Base-by-base conservation (phyloP, 2,888 invertebrate genomes). In the Lordiphosa fenestrarum region DNA sequence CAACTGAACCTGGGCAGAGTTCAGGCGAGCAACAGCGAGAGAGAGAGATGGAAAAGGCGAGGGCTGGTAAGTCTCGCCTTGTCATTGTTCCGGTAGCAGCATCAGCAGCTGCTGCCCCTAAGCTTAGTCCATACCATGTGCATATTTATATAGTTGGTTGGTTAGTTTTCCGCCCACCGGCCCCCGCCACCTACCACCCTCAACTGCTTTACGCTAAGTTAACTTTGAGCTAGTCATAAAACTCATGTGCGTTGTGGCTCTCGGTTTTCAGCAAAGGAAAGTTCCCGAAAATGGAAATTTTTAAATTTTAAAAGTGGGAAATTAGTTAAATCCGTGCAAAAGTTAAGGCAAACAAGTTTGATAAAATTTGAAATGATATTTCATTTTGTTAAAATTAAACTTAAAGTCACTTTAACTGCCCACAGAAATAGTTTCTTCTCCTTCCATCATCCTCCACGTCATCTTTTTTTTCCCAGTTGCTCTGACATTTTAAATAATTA, bases 401-500 rank as follows among this genome's bases (percentile, higher is more conserved):
- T 30, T 12, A 3, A 21, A 40, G 12, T 12, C 23, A 36, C 40
- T 13, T 58, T 19, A 60, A 62, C 44, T 42, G 63, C 30, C 35
- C 23, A 23, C 23, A 30, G 9, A 30, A 30, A 9, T 12, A 30
- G 7, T 36, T 23, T 47, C 61, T 57, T 52, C 57, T 65, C 69
- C 66, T 57, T 25, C 6, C 56, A 53, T 61, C 67, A 54, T 50
- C 40, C 19, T 39, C 38, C 21, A 19, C n/a, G 19, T n/a, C 39
- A 46, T 48, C 64, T 39, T 68, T 65, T 73, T 63, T 68, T 73
- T 69, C 73, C 84, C 71, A 84, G 77, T 77, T 76, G 56, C 77
- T 76, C 84, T 81, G 84, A 77, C 84, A 81, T 77, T 84, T 76
- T 84, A 77, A 77, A 77, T 77, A 77, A 81, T 77, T 77, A 84